Evolutionary conservation across 2,797 vertebrate genomes (phyloP), one percentile per base, ranked within the genome.

Genomic region (Enteromius thamalakanensis): DNA sequence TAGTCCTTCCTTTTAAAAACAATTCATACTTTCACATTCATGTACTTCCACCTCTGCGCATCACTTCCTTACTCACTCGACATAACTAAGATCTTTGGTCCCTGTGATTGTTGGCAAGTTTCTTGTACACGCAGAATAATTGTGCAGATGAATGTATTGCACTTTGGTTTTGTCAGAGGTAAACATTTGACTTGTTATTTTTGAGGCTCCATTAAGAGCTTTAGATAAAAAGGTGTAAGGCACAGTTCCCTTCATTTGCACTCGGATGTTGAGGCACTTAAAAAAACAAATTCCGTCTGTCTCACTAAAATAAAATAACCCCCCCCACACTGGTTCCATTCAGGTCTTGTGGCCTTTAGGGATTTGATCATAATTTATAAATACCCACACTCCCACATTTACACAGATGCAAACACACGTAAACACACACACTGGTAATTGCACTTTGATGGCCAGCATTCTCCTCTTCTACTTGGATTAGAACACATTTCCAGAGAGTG

Each of bases 141-240:
- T 77, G 81, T 77, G 70, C 62, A 68, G 60, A 55, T 79, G 37
- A 47, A 89, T 40, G 47, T 94, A 95, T 94, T 95, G 95, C 94
- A 95, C 94, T 91, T 87, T 69, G 90, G 90, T 92, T 62, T 81
- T 88, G 78, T 80, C 90, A 87, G 83, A 88, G 88, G 85, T 90
- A 68, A 87, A 85, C 87, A 87, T 75, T 87, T 84, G 34, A 86
- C 78, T 69, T 79, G 80, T 70, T 34, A 12, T 71, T 29, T 82
- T 81, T 87, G 89, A 90, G 91, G 89, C 91, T 93, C 87, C 17
- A 70, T 42, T 11, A 29, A 85, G 64, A 32, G 34, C 58, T 26
- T 60, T 72, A 83, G 74, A 69, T 72, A 45, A 37, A 58, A 80
- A 70, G 80, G 37, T 81, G 53, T 81, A 87, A 88, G 84, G 87